Conservation (phyloP, 2,888 invertebrate genomes). For the Drepanosiphum platanoidis region DNA sequence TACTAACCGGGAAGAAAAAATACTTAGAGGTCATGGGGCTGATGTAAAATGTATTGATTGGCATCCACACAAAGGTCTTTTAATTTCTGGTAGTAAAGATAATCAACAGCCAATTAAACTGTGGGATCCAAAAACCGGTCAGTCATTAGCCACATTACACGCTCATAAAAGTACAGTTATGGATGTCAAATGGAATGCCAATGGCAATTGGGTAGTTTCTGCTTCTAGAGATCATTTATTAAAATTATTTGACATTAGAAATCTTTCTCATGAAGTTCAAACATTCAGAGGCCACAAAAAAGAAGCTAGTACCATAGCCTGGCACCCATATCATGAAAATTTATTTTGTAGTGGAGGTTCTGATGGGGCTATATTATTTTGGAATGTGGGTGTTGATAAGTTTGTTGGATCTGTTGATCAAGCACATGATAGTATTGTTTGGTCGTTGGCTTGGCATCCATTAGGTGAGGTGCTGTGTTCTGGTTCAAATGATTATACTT, state of each 20-base stretch:
- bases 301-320: slow-evolving; percentile 95
- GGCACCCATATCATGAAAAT: slow-evolving; percentile 98
- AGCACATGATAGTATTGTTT: slow-evolving; percentile 98
- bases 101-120: slow-evolving; percentile 99
- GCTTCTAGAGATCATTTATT: slow-evolving; percentile 96
- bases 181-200: slow-evolving; percentile 99
- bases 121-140: slow-evolving; percentile 98
- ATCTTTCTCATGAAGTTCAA: slow-evolving; percentile 94
- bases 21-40: slow-evolving; percentile 93
- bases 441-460: slow-evolving; percentile 99
- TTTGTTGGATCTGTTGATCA: slow-evolving; percentile 98
- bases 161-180: slow-evolving; percentile 99
- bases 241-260: slow-evolving; percentile 96
- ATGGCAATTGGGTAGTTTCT: slow-evolving; percentile 99
- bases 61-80: slow-evolving; percentile 97
- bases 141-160: slow-evolving; percentile 88
- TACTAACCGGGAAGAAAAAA: slow-evolving; percentile 94
- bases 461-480: slow-evolving; percentile 98
- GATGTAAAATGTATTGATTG: slow-evolving; percentile 99
- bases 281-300: slow-evolving; percentile 99
- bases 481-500: slow-evolving; percentile 99
- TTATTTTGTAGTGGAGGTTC: slow-evolving; percentile 98
- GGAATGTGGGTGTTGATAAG: slow-evolving; percentile 98
- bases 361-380: slow-evolving; percentile 97
- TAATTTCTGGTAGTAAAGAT: slow-evolving; percentile 98